Conservation (phyloP, 2,888 invertebrate species). For the Sarcophaga subvicina region DNA sequence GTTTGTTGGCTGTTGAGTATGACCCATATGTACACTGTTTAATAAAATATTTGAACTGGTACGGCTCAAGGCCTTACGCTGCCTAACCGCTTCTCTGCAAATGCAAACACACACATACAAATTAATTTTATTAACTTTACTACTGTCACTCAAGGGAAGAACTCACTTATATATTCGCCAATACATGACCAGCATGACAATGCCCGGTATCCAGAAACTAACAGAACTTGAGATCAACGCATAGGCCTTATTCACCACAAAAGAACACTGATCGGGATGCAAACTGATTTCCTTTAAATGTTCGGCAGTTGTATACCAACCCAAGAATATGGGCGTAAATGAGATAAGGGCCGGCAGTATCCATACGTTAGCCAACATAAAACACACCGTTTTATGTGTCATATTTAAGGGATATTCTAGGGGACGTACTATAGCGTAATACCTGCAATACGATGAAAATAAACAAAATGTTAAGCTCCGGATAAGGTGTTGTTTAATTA, state of each 20-base stretch:
- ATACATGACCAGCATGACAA: conserved; percentile 96
- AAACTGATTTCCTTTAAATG: conserved; percentile 84
- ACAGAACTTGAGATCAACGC: conserved; percentile 94
- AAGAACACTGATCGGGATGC: conserved; percentile 90
- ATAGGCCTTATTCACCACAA: conserved; percentile 93
- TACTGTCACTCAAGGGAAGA: not conserved
- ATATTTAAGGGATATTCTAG: conserved; percentile 96
- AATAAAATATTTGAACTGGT: conserved; percentile 93
- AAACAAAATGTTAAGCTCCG: conserved; percentile 8
- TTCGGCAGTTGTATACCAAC: conserved; percentile 95
- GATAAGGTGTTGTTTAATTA: conserved; percentile 41
- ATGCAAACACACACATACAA: not conserved
- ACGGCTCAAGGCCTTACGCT: conserved; percentile 90
- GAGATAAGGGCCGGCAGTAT: conserved; percentile 95
- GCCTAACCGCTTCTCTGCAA: conserved; percentile 89
- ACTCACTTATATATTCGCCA: conserved; percentile 87
- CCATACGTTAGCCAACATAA: conserved; percentile 95
- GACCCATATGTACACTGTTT: conserved; percentile 92
- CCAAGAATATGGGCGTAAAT: conserved; percentile 96
- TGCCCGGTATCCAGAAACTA: conserved; percentile 96
- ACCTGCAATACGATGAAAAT: conserved; percentile 82
- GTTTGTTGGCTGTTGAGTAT: conserved; percentile 88
- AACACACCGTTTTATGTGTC: conserved; percentile 90
- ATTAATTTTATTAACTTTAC: not conserved
- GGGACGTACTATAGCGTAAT: conserved; percentile 96